phyloP scores from a whole-genome alignment of 2,888 invertebrate species.

The Emesis russula region DNA sequence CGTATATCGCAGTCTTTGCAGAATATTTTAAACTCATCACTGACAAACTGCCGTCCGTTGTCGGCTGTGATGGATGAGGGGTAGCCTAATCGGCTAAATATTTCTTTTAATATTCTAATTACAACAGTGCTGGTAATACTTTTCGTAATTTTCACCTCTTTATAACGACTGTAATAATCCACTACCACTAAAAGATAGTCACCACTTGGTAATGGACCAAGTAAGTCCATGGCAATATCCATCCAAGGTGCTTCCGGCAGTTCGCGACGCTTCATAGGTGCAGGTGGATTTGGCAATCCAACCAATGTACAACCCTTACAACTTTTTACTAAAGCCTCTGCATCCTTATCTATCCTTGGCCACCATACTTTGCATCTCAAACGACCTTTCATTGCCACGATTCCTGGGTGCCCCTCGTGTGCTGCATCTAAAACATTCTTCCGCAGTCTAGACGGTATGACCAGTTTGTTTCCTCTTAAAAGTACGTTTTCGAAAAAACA shows the following conservation, averaged over 20 bases:
- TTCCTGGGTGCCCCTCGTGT: slow-evolving; percentile 80
- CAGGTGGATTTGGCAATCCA: slow-evolving; percentile 58
- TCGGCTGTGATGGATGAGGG: no score
- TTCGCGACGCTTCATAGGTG: slow-evolving; percentile 72
- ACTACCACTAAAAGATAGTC: slow-evolving; percentile 26
- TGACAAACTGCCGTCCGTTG: no score
- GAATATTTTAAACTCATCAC: no score
- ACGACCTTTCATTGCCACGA: slow-evolving; percentile 78
- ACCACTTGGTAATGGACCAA: slow-evolving; percentile 73
- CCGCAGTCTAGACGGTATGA: slow-evolving; percentile 67
- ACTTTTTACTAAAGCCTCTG: slow-evolving; percentile 60
- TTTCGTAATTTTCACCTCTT: no score
- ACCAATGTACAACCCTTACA: slow-evolving; percentile 81
- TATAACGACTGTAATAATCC: no score
- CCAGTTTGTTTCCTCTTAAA: slow-evolving; percentile 71
- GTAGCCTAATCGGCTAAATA: no score
- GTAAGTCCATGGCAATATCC: slow-evolving; percentile 85
- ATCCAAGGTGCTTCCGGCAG: slow-evolving; percentile 67
- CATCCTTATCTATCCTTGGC: slow-evolving; percentile 76
- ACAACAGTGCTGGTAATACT: no score
- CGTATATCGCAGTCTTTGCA: no score
- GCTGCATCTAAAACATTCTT: slow-evolving; percentile 77
- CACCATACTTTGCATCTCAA: slow-evolving; percentile 83
- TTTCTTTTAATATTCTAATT: no score
- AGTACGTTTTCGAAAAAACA: slow-evolving; percentile 66